Base-by-base conservation (phyloP, 2,113 vertebrate genomes). In the Spea bombifrons region DNA sequence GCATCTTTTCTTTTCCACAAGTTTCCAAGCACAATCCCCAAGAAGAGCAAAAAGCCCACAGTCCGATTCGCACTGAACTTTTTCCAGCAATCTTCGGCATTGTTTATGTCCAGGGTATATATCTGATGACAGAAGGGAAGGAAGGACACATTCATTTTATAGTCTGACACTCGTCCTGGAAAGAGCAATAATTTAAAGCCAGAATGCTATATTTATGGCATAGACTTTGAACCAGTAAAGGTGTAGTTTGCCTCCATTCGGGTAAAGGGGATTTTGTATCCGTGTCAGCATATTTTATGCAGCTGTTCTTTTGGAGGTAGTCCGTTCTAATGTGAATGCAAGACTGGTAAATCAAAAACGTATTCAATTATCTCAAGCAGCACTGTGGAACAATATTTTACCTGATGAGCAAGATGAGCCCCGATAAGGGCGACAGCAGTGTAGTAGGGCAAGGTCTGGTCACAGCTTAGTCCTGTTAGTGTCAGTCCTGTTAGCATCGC, bases 41-140 rank as follows among this genome's bases (percentile, higher is more conserved):
- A 61, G 80, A 98, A 94, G 63, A 99, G 68, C 17, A 98, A 83
- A 59, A 97, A 83, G 78, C 97, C 96, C 12, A 96, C 52, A 74
- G 92, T 95, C 84, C 94, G 93, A 86, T 98, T 99, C 3, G 96
- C 96, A 57, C 87, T 85, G 84, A 99, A 99, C 76, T 96, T 97
- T 82, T 94, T 90, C 97, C 97, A 99, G 79, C 97, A 99, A 80
- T 98, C 94, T 75, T 95, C 94, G 8, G 95, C 90, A 77, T 89
- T 94, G 84, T 96, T 91, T 75, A 95, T 94, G 83, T 98, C 92
- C 84, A 99, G 76, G 5, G 91, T 91, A 82, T 93, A 94, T 81
- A 99, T 94, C 97, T 99, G 68, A 85, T 66, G 83, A 46, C 30
- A 67, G 5, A 67, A 48, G 46, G 5, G 30, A 30, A 30, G 30